A percentile compares a stretch with the other conserved stretches of the same genome.
Evolutionary conservation across 1,140 invertebrate genomes (phyloP).

Genomic region (Drosophila virilis): DNA sequence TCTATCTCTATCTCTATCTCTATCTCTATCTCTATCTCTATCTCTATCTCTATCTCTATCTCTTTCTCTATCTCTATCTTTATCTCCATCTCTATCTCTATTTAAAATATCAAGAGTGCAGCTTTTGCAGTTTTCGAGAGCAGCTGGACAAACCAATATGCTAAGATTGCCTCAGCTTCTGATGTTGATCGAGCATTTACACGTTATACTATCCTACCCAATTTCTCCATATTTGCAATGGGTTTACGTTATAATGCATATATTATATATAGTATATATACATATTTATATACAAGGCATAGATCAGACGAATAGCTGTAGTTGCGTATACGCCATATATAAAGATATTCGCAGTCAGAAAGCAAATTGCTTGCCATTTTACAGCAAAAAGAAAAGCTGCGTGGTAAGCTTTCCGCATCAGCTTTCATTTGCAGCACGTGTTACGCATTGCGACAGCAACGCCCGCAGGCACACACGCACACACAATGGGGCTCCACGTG

Average conservation of each 20-base stretch:
- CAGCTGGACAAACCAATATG: too few relatives aligned
- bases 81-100: too few relatives aligned
- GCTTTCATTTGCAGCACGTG: slow-evolving; percentile 61
- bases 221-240: not conserved
- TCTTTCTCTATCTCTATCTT: too few relatives aligned
- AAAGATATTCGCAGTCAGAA: not conserved
- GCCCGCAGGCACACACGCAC: slow-evolving; percentile 1
- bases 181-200: too few relatives aligned
- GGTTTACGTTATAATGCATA: not conserved
- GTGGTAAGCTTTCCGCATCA: slow-evolving; percentile 17
- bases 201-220: too few relatives aligned
- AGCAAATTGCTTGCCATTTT: slow-evolving; percentile 11
- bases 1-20: too few relatives aligned
- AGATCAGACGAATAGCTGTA: not conserved
- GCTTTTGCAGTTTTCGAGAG: too few relatives aligned
- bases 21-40: too few relatives aligned
- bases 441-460: slow-evolving; percentile 48
- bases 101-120: too few relatives aligned
- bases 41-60: too few relatives aligned
- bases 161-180: too few relatives aligned
- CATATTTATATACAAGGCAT: not conserved
- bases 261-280: slow-evolving; percentile 8
- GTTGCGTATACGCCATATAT: slow-evolving; percentile 4
- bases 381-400: slow-evolving; percentile 8
- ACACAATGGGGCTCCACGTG: not conserved